Evolutionary conservation across 2,113 vertebrate genomes (phyloP), one percentile per base, ranked within the genome.

Genomic region (Urocolius indicus): DNA sequence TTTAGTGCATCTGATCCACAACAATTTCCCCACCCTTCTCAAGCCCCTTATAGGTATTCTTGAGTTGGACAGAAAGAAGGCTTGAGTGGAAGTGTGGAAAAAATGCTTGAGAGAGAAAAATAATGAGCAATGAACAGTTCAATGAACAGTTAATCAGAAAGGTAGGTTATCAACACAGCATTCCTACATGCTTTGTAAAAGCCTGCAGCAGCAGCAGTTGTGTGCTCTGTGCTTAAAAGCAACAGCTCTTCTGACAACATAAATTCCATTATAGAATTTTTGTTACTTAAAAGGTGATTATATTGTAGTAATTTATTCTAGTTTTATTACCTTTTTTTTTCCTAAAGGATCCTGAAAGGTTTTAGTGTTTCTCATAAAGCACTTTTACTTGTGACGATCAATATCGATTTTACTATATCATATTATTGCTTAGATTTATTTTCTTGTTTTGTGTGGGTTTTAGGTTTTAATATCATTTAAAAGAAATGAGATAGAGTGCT

Each of bases 261-360:
- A 96, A 95, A 97, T 96, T 82, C 62, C 61, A 51, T 49, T 89
- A 68, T 54, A 92, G 51, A 90, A 92, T 95, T 95, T 91, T 73
- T 83, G 87, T 95, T 97, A 95, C 95, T 97, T 97, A 96, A 93
- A 80, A 93, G 73, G 49, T 96, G 76, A 97, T 97, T 95, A 97
- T 76, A 94, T 52, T 92, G 45, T 27, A 90, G 74, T 92, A 90
- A 97, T 96, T 96, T 90, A 97, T 97, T 96, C 84, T 16, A 72
- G 58, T 84, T 96, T 96, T 92, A 94, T 54, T 95, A 24, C 43
- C 80, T 32, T 84, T 36, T 15, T 84, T 89, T 38, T 27, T 83
- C 83, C 68, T 61, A 27, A 67, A 51, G 29, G 84, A 89, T 92
- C 73, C 62, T 81, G 87, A 96, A 96, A 77, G 16, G 6, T 76